Conservation (phyloP, 2,888 invertebrate genomes). For the Acanthacorydalis orientalis region DNA sequence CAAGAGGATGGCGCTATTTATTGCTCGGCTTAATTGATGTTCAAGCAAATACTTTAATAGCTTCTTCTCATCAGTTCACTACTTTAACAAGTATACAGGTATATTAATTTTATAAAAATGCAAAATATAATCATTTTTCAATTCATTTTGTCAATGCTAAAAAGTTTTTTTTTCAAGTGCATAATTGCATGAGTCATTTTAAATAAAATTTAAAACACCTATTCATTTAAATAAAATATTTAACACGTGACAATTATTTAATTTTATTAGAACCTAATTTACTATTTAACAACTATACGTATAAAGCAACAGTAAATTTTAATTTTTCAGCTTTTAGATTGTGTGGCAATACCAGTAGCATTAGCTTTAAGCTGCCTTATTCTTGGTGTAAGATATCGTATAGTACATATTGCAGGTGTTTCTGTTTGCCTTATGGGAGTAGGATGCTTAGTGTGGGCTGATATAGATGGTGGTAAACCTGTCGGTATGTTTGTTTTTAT, state of each 20-base stretch:
- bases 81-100: slow-evolving; percentile 58
- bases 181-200: too few species aligned
- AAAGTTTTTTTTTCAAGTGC: too few species aligned
- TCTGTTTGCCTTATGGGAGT: slow-evolving; percentile 66
- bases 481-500: slow-evolving; percentile 27
- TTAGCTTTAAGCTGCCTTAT: slow-evolving; percentile 60
- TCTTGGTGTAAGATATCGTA: slow-evolving; percentile 55
- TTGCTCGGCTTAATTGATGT: slow-evolving; percentile 66
- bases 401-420: slow-evolving; percentile 63
- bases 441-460: slow-evolving; percentile 69
- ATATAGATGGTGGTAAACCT: slow-evolving; percentile 53
- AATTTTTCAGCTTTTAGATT: slow-evolving; percentile 61
- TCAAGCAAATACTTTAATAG: slow-evolving; percentile 70
- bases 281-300: too few species aligned
- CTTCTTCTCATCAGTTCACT: slow-evolving; percentile 62
- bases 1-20: slow-evolving; percentile 61
- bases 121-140: too few species aligned
- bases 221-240: too few species aligned
- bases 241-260: too few species aligned
- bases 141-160: too few species aligned
- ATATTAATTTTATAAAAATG: slow-evolving; percentile 7
- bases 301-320: not conserved
- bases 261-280: too few species aligned
- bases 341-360: slow-evolving; percentile 71
- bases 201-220: too few species aligned